These are phyloP conservation scores for Eristalis tenax DNA, from an alignment of 2,888 invertebrate species.

Conservation along the genomic window DNA sequence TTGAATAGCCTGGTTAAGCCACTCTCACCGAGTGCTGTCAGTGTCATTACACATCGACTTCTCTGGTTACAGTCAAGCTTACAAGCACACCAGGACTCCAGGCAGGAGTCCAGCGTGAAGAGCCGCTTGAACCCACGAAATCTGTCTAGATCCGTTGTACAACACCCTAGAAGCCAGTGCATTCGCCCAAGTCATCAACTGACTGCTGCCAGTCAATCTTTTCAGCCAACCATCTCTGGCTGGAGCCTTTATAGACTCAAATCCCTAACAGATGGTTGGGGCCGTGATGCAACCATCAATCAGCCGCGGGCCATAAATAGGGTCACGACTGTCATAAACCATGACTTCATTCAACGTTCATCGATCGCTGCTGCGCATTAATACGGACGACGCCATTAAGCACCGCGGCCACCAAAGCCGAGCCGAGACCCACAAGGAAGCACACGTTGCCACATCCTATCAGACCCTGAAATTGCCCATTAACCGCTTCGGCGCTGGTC, in stretches of 20 bases:
- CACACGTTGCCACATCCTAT: background rate
- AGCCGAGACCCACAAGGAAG: background rate
- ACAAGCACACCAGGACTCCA: too few relatives aligned
- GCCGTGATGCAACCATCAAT: background rate
- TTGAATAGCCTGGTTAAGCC: too few relatives aligned
- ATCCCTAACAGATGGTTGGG: background rate
- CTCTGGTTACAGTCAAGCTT: too few relatives aligned
- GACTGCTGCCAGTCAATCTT: background rate
- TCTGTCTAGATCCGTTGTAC: too few relatives aligned
- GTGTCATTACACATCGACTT: too few relatives aligned
- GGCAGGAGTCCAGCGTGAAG: too few relatives aligned
- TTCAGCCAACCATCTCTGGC: background rate
- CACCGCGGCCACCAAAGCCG: background rate
- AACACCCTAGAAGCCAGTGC: too few relatives aligned
- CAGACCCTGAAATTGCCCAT: constrained; percentile 22
- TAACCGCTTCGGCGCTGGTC: constrained; percentile 14
- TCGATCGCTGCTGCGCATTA: background rate
- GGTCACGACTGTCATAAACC: background rate
- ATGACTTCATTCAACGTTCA: background rate
- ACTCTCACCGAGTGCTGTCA: too few relatives aligned
- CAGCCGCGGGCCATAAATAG: background rate
- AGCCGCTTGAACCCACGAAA: too few relatives aligned
- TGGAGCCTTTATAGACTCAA: background rate
- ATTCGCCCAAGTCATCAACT: background rate
- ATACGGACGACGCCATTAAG: background rate